phyloP scores from a whole-genome alignment of 2,113 vertebrate genomes.

The Australoheros scitulus region DNA sequence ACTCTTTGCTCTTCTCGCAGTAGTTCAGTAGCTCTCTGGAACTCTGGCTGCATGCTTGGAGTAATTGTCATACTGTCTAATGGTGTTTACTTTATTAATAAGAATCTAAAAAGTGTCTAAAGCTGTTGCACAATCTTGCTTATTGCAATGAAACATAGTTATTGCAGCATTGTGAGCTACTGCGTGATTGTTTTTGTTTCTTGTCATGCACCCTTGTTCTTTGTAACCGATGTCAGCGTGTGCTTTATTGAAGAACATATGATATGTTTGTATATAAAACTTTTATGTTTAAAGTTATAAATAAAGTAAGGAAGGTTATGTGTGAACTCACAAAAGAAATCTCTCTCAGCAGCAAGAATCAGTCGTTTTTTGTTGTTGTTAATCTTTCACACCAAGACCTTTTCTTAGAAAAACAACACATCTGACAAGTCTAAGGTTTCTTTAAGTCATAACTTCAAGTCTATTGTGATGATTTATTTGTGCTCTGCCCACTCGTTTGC shows the following conservation, averaged over 20 bases:
- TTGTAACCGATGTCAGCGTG: background rate
- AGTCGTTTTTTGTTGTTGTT: background rate
- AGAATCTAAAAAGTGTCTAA: background rate
- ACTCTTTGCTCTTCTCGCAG: background rate
- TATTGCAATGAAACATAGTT: too few species aligned
- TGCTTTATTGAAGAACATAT: background rate
- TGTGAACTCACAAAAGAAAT: background rate
- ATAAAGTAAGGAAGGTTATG: background rate
- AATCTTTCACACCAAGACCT: background rate
- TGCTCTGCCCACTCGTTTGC: background rate
- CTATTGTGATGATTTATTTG: slow-evolving; percentile 6
- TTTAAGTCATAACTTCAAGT: background rate
- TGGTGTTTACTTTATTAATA: background rate
- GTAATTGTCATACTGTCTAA: background rate
- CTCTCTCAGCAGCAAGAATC: background rate
- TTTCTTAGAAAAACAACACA: background rate
- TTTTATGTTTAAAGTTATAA: background rate
- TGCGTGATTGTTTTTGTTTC: background rate
- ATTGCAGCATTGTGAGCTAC: background rate
- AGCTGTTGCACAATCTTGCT: background rate
- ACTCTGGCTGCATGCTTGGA: background rate
- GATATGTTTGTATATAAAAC: background rate
- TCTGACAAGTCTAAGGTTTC: background rate
- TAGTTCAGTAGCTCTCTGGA: background rate
- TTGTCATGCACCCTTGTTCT: background rate